Base-by-base conservation (phyloP, 1,140 invertebrate genomes). In the Heliconius melpomene region DNA sequence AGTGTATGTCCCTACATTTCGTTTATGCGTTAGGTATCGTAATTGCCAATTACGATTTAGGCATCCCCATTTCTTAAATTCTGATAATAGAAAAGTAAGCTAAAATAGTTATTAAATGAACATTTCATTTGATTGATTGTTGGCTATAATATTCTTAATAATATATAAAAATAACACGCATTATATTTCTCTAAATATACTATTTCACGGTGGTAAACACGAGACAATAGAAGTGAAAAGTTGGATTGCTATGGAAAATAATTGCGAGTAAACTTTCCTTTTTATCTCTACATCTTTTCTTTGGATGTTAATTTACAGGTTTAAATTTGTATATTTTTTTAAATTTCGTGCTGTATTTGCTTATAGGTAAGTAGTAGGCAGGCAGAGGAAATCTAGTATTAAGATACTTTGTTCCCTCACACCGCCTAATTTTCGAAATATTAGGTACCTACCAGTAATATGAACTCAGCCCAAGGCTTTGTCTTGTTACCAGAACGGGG, bases 221-320 rank as follows among this genome's bases (percentile, higher is more conserved):
- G 23, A 86, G 80, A 93, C 92, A 93, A 93, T 92, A 84, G 88
- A 87, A 88, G 92, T 88, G 90, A 92, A 93, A 91, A 90, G 85
- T 82, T 86, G 80, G 79, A 86, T 84, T 84, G 81, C 79, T 84
- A 83, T 85, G 84, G 86, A 88, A 87, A 85, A 87, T 87, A 87
- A 88, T 85, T 87, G 83, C 85, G 82, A 75, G 78, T 85, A 84
- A 86, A 90, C 89, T 92, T 93, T 91, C 89, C 81, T 79, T 88
- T 89, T 89, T 88, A 77, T 50, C 60, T 77, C 74, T 81, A 66
- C n/a, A 66, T 66, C 60, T 66, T 29, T 66, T 66, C 23, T 66
- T 5, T 66, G 60, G 60, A 29, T 66, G 60, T 66, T 29, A 2
- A 29, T 29, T 29, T 29, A 29, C 29, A 29, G 29, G 29, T 23